A percentile compares a stretch with the other conserved stretches of the same genome.
Conservation (phyloP, 2,113 vertebrate genomes). For the Columbina picui region DNA sequence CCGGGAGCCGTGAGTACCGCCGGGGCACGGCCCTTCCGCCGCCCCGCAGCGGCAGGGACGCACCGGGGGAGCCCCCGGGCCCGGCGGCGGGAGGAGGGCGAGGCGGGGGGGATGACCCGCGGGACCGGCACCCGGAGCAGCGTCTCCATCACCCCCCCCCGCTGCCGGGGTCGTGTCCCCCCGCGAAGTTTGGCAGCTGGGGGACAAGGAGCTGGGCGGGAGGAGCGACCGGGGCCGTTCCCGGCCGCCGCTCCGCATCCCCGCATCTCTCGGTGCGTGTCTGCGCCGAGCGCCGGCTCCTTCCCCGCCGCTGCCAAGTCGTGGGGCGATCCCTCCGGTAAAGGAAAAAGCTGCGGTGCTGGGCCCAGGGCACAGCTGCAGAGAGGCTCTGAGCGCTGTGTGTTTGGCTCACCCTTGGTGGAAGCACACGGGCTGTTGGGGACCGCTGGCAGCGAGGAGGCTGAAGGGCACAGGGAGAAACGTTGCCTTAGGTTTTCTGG, state of each 20-base stretch:
- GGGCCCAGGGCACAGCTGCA: not conserved
- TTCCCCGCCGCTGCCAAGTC: not conserved
- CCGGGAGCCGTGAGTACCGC: slow-evolving; percentile 27
- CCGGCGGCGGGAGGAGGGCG: not conserved
- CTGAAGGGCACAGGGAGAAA: slow-evolving; percentile 1
- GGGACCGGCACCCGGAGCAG: not conserved
- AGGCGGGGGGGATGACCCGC: not conserved
- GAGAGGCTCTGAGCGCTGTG: not conserved
- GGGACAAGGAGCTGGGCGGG: not conserved
- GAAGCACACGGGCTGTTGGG: rapidly evolving
- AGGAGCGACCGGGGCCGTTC: rapidly evolving
- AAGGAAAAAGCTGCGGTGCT: not conserved
- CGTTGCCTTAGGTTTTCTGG: not conserved
- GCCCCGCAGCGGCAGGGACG: not conserved
- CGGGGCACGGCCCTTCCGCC: not conserved
- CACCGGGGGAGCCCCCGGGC: not conserved
- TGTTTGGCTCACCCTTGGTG: not conserved
- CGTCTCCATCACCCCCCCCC: not conserved
- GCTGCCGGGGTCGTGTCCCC: not conserved
- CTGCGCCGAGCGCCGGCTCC: not conserved
- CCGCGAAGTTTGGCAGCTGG: not conserved
- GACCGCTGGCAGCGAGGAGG: too few relatives aligned
- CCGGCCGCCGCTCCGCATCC: rapidly evolving
- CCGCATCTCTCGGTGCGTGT: not conserved
- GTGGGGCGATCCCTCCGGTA: not conserved